phyloP scores from a whole-genome alignment of 1,140 invertebrate species.

The Philaenus spumarius region DNA sequence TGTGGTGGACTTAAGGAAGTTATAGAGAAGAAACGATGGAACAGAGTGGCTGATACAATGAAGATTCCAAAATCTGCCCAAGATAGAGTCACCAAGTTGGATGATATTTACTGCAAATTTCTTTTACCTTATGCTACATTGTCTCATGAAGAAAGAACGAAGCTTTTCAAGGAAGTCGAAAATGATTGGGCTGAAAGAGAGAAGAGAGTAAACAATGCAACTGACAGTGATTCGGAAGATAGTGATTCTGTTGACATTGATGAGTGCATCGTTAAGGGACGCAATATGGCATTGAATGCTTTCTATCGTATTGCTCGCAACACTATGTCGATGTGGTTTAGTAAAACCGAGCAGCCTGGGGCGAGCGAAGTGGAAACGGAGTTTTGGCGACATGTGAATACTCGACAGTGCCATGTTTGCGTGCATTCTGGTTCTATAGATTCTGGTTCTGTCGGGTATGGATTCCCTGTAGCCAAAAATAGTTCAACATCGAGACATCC shows the following conservation, averaged over 20 bases:
- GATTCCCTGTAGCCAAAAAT: conserved; percentile 72
- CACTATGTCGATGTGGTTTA: conserved; percentile 75
- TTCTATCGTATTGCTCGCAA: conserved; percentile 83
- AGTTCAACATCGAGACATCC: conserved; percentile 68
- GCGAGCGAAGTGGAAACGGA: conserved; percentile 57
- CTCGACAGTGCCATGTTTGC: conserved; percentile 71
- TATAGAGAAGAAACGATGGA: conserved; percentile 87
- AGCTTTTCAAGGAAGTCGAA: conserved; percentile 68
- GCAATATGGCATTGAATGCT: conserved; percentile 70
- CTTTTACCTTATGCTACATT: conserved; percentile 85
- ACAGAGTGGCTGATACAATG: conserved; percentile 80
- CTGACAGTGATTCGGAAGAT: conserved; percentile 25
- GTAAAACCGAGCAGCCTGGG: conserved; percentile 44
- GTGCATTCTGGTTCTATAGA: conserved; percentile 88
- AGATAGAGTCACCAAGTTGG: conserved; percentile 76
- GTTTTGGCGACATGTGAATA: conserved; percentile 79
- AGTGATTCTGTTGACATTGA: conserved; percentile 43
- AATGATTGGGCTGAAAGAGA: conserved; percentile 62
- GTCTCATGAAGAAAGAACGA: conserved; percentile 61
- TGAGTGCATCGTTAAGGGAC: conserved; percentile 76
- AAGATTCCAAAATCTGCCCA: conserved; percentile 76
- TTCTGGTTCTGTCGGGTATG: conserved; percentile 76
- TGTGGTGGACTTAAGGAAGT: conserved; percentile 83
- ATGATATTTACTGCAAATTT: conserved; percentile 92
- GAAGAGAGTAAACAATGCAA: conserved; percentile 39